These are phyloP conservation scores for Ypsolopha scabrella DNA, from an alignment of 2,888 invertebrate species.

Conservation along the genomic window DNA sequence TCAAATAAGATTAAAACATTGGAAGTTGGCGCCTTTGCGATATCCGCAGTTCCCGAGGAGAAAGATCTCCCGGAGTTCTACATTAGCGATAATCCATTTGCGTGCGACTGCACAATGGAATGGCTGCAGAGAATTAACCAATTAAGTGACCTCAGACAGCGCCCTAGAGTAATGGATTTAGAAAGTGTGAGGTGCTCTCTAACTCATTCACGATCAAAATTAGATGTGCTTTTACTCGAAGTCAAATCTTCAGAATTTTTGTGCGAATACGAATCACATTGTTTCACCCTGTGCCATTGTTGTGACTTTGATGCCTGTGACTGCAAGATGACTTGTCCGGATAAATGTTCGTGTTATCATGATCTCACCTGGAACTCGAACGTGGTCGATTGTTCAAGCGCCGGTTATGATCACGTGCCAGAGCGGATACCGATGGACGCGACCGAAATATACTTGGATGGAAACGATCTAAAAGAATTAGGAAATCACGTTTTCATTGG, in stretches of 20 bases:
- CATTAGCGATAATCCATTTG: slow-evolving; percentile 85
- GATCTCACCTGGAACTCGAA: slow-evolving; percentile 89
- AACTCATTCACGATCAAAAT: slow-evolving; percentile 74
- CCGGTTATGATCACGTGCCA: slow-evolving; percentile 80
- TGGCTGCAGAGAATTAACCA: slow-evolving; percentile 87
- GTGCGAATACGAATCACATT: slow-evolving; percentile 85
- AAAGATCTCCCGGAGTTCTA: slow-evolving; percentile 82
- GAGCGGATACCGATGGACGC: slow-evolving; percentile 90
- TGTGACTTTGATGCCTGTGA: slow-evolving; percentile 93
- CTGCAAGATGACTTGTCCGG: slow-evolving; percentile 91
- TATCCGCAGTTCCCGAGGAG: slow-evolving; percentile 74
- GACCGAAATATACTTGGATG: slow-evolving; percentile 88
- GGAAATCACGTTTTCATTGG: slow-evolving; percentile 90
- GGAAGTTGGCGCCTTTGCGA: slow-evolving; percentile 78
- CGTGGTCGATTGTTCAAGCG: slow-evolving; percentile 85
- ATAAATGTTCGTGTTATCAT: slow-evolving; percentile 88
- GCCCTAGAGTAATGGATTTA: slow-evolving; percentile 84
- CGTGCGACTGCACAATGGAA: slow-evolving; percentile 90
- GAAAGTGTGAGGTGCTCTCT: slow-evolving; percentile 82
- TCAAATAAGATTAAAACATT: slow-evolving; percentile 79
- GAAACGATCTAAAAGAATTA: slow-evolving; percentile 82
- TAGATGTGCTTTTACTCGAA: slow-evolving; percentile 74
- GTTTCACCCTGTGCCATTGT: slow-evolving; percentile 89
- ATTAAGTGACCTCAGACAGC: slow-evolving; percentile 77
- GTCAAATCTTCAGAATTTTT: slow-evolving; percentile 82